A percentile compares a stretch with the other conserved stretches of the same genome.
Evolutionary conservation across 37 sponge, comb jelly and placozoan species (phyloP).

Genomic region (Beroe ovata): DNA sequence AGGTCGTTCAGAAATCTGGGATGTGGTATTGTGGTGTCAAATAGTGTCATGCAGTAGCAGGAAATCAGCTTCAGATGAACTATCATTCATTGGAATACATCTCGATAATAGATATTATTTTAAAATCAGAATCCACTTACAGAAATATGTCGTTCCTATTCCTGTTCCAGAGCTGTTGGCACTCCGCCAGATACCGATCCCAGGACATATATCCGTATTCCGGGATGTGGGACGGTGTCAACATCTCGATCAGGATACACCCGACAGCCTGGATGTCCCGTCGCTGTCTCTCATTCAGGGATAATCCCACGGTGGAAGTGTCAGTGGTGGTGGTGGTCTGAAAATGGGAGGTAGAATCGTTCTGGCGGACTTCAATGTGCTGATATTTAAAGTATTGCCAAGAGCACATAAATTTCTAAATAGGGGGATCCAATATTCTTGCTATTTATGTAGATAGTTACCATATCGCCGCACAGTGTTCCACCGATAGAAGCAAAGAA

Average conservation of each 20-base stretch:
- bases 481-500: constrained; percentile 55
- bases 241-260: constrained; percentile 60
- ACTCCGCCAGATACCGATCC: neutral
- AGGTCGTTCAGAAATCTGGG: constrained; percentile 37
- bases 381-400: too few relatives aligned
- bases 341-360: neutral
- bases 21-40: too few relatives aligned
- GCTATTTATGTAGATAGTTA: neutral
- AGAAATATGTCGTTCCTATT: constrained; percentile 13
- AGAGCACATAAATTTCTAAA: too few relatives aligned
- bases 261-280: constrained; percentile 20
- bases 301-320: too few relatives aligned
- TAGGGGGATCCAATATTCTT: neutral
- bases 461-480: constrained; percentile 9
- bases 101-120: too few relatives aligned
- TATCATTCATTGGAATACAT: too few relatives aligned
- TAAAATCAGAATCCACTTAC: constrained; percentile 15
- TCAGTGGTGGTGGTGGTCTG: neutral
- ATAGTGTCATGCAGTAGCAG: too few relatives aligned
- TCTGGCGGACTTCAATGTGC: too few relatives aligned
- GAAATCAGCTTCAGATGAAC: too few relatives aligned
- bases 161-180: neutral
- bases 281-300: constrained; percentile 1
- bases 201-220: constrained; percentile 12
- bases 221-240: neutral